These are phyloP conservation scores for Aspidiotus destructor DNA, from an alignment of 2,888 invertebrate species.

Conservation along the genomic window DNA sequence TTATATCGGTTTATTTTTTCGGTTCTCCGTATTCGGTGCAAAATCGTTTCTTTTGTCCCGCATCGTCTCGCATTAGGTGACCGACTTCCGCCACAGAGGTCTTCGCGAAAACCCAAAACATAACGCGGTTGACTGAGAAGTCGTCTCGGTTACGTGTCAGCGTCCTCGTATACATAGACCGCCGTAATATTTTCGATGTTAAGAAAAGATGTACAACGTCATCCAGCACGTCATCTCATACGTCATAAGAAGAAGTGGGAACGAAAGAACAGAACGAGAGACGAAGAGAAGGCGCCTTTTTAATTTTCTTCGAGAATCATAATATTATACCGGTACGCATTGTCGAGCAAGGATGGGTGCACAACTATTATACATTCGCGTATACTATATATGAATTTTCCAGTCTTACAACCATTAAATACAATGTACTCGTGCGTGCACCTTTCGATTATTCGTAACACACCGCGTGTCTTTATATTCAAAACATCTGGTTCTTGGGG, in stretches of 20 bases:
- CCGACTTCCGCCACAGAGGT: too few species aligned
- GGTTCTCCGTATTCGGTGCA: too few species aligned
- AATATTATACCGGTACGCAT: background rate
- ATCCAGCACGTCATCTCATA: conserved; percentile 19
- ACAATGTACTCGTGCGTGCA: conserved; percentile 32
- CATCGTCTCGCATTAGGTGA: too few species aligned
- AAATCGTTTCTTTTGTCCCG: too few species aligned
- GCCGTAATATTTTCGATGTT: background rate
- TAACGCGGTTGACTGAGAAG: too few species aligned
- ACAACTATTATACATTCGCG: background rate
- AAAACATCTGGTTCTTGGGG: conserved; percentile 32
- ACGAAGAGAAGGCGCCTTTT: background rate
- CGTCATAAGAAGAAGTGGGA: conserved; percentile 8
- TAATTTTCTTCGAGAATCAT: background rate
- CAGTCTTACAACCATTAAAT: conserved; percentile 15
- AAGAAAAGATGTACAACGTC: conserved; percentile 2
- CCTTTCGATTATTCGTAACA: conserved; percentile 26
- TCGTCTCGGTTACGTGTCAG: too few species aligned
- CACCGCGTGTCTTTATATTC: conserved; percentile 26
- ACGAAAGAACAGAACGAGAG: background rate
- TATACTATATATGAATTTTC: conserved; percentile 29
- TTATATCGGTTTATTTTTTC: too few species aligned
- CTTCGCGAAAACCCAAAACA: too few species aligned
- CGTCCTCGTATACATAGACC: too few species aligned
- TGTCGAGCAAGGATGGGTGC: too few species aligned